Evolutionary conservation across 2,888 invertebrate species (phyloP), one percentile per base, ranked within the genome.

Genomic region (Willowsia nigromaculata): DNA sequence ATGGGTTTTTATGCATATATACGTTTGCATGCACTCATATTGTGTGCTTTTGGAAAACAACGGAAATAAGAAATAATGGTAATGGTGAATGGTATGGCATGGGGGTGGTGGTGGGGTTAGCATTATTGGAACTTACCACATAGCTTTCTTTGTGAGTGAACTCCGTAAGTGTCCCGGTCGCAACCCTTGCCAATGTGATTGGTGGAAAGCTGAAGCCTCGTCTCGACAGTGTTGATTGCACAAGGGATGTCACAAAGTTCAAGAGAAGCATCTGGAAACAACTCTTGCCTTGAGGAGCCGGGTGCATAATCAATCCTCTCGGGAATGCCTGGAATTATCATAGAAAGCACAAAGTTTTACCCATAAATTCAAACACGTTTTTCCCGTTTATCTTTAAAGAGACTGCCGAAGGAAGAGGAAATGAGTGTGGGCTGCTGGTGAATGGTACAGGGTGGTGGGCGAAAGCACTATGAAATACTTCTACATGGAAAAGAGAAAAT

Each of bases 101-200:
- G 50, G 71, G 15, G 30, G 43, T 65, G 33, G 47, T 83, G 50
- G 50, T 47, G 30, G 37, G 22, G 71, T 40, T 65, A 47, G 47
- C 47, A 53, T 71, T 71, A 18, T 71, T 47, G 74, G 53, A 43
- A 93, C 94, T 94, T 93, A 95, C 95, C 98, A 94, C 98, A 98
- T 6, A 98, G 95, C 94, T 97, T 97, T 90, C 97, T 94, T 94
- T 98, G 98, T 25, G 97, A 96, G 93, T 96, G 96, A 78, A 98
- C 96, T 53, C 97, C 96, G 94, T 98, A 98, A 0, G 98, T 98
- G 94, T 99, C 99, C 4, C 99, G 95, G 94, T 99, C 99, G 95
- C 99, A 99, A 93, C 99, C 98, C 94, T 98, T 97, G 91, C 98
- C 99, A 91, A 98, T 98, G 94, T 99, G 97, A 85, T 96, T 96